Base-by-base conservation (phyloP, 2,797 vertebrate genomes). In the Chaetophractus vellerosus region DNA sequence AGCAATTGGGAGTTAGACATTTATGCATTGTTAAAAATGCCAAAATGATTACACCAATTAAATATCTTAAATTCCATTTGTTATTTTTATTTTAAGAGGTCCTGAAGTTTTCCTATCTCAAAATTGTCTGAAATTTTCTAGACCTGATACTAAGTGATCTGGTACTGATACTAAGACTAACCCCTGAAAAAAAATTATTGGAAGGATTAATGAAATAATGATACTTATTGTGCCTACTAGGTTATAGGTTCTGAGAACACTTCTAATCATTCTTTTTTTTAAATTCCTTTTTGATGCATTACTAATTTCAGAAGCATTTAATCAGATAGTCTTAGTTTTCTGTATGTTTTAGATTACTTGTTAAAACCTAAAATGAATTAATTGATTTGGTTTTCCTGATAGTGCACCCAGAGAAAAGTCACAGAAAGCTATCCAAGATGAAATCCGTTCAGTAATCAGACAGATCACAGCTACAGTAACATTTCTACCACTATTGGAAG, bases 381-480 rank as follows among this genome's bases (percentile, higher is more conserved):
- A 63, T 28, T 69, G 19, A 24, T 75, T 93, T 69, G 61, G 5
- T 96, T 12, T 78, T 88, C 92, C 23, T 96, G 93, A 36, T 80
- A 99, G 99, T 48, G 97, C 98, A 96, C 99, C 99, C 55, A 98
- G 99, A 96, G 99, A 99, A 83, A 99, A 99, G 97, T 99, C 99
- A 84, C 99, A 99, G 72, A 99, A 99, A 97, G 99, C 98, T 91
- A 99, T 99, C 90, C 99, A 99, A 97, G 99, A 99, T 96, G 99
- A 99, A 98, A 99, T 99, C 93, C 99, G 99, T 90, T 99, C 99
- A 0, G 99, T 99, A 52, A 99, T 99, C 97, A 98, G 99, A 93
- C 99, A 99, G 97, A 98, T 99, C 93, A 99, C 99, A 9, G 99
- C 99, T 92, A 99, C 99, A 0, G 99, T 99, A 63, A 99, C 99